These are phyloP conservation scores for Antidorcas marsupialis DNA, from an alignment of 2,113 vertebrate species.

Conservation along the genomic window DNA sequence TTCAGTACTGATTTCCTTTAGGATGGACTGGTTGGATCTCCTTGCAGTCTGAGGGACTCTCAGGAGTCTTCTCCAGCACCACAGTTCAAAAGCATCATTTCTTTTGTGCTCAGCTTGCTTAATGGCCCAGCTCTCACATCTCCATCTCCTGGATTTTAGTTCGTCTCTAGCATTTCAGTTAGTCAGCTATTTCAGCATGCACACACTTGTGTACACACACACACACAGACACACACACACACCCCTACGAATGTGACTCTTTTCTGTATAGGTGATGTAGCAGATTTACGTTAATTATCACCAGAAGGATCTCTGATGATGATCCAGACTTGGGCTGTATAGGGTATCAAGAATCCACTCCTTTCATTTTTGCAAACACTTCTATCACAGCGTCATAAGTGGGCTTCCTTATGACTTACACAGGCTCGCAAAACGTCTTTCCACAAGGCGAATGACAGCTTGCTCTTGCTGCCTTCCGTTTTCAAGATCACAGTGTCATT, in stretches of 20 bases:
- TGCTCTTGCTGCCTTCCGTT: not conserved
- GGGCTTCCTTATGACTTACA: not conserved
- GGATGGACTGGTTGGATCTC: not conserved
- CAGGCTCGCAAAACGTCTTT: not conserved
- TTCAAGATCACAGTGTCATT: not conserved
- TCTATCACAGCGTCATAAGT: not conserved
- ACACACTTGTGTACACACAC: fast-evolving
- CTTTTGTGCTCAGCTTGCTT: not conserved
- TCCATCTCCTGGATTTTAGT: not conserved
- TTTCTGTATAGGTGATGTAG: not conserved
- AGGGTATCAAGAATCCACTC: fast-evolving
- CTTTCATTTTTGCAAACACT: fast-evolving
- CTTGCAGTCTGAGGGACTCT: not conserved
- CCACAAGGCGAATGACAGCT: too few relatives aligned
- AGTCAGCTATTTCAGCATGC: too few relatives aligned
- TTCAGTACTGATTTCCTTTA: not conserved
- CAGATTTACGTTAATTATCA: not conserved
- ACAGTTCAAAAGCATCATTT: not conserved
- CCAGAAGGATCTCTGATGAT: too few relatives aligned
- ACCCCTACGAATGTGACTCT: not conserved
- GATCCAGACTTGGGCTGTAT: not conserved
- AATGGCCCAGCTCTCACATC: not conserved
- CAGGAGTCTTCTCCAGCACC: not conserved
- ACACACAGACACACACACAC: too few relatives aligned
- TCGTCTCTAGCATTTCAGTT: not conserved